These are phyloP conservation scores for Alentia gelatinosa DNA, from an alignment of 2,888 invertebrate species.

Conservation along the genomic window DNA sequence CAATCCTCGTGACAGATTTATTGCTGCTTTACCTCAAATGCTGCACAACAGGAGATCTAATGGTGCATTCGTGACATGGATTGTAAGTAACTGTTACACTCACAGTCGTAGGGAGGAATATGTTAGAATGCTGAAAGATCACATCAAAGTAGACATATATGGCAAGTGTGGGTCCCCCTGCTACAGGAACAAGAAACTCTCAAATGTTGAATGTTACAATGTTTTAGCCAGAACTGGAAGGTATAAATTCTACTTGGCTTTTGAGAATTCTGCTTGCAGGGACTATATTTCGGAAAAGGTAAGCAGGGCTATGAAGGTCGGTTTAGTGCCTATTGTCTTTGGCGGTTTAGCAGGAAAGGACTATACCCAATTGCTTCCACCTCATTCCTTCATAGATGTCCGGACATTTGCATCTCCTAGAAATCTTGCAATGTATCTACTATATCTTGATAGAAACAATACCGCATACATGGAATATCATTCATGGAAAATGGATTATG, in stretches of 20 bases:
- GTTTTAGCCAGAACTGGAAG: neutral
- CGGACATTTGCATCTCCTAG: neutral
- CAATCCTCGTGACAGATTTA: neutral
- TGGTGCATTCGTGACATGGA: neutral
- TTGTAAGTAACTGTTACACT: neutral
- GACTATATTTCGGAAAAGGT: constrained; percentile 29
- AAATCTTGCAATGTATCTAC: neutral
- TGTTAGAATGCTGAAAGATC: neutral
- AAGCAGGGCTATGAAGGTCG: neutral
- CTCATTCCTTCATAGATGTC: constrained; percentile 25
- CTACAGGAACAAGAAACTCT: neutral
- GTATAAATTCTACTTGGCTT: constrained; percentile 35
- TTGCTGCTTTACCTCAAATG: neutral
- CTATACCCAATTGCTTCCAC: neutral
- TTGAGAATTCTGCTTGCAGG: constrained; percentile 19
- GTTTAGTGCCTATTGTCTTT: neutral
- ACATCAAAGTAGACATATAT: constrained; percentile 39
- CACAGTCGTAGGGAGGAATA: neutral
- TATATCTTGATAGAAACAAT: neutral
- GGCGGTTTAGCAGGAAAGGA: neutral
- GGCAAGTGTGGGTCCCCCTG: neutral
- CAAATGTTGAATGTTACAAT: neutral
- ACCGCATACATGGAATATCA: neutral
- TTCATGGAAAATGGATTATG: neutral
- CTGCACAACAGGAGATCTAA: neutral